Conservation (phyloP, 2,113 vertebrate genomes). For the Craseonycteris thonglongyai region DNA sequence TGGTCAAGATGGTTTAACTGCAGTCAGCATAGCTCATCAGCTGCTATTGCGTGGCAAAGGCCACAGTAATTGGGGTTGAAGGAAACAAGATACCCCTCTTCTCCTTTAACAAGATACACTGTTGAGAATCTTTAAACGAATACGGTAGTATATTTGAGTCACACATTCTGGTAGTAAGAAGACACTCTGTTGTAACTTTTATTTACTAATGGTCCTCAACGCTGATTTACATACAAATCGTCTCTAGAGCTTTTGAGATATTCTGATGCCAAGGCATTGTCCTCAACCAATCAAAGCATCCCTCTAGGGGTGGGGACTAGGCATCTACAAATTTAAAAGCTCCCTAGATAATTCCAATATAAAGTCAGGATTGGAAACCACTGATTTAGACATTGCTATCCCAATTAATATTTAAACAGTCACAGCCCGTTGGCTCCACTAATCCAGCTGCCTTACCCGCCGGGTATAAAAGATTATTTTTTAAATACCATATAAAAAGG, state of each 20-base stretch:
- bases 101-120: neutral
- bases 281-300: slow-evolving; percentile 20
- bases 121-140: neutral
- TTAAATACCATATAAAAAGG: slow-evolving; percentile 73
- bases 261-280: neutral
- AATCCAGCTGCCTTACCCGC: slow-evolving; percentile 60
- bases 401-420: slow-evolving; percentile 72
- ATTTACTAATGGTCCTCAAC: neutral
- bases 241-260: slow-evolving; percentile 1
- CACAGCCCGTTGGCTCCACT: slow-evolving; percentile 56
- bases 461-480: slow-evolving; percentile 69
- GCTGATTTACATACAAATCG: neutral
- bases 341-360: slow-evolving; percentile 42
- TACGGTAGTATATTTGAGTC: neutral
- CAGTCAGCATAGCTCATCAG: neutral
- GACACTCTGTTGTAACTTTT: neutral
- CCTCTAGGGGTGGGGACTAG: neutral
- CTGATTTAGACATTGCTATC: slow-evolving; percentile 63
- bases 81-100: neutral
- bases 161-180: neutral
- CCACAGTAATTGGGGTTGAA: neutral
- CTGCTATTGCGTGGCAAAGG: neutral
- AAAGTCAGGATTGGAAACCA: slow-evolving; percentile 25
- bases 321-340: slow-evolving; percentile 16
- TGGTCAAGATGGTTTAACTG: neutral